Evolutionary conservation across 2,113 vertebrate species (phyloP).

Genomic region (Dromaius novaehollandiae): DNA sequence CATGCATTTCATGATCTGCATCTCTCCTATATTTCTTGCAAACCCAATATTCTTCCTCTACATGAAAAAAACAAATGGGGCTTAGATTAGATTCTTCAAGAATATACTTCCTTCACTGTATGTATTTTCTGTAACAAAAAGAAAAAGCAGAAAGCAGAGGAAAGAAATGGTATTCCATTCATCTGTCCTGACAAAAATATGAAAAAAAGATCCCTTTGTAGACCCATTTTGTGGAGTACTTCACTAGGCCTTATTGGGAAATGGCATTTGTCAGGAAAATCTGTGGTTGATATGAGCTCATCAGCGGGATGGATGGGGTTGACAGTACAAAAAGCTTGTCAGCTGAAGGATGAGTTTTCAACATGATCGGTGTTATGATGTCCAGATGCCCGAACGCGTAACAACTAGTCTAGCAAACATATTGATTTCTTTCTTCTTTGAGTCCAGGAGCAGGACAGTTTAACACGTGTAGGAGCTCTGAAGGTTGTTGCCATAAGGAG

Average conservation of each 20-base stretch:
- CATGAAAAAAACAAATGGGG: not conserved
- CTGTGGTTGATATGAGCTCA: slow-evolving; percentile 2
- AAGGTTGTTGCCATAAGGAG: not conserved
- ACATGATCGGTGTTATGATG: slow-evolving; percentile 29
- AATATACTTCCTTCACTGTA: not conserved
- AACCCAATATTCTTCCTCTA: not conserved
- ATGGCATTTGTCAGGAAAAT: slow-evolving; percentile 57
- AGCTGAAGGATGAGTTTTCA: slow-evolving; percentile 22
- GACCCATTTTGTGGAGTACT: slow-evolving; percentile 47
- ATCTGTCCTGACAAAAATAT: not conserved
- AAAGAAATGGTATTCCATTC: slow-evolving; percentile 4
- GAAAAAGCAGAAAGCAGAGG: not conserved
- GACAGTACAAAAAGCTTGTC: slow-evolving; percentile 27
- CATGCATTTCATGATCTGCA: not conserved
- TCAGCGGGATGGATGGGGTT: slow-evolving; percentile 36
- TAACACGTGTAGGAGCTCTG: not conserved
- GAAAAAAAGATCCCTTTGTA: not conserved
- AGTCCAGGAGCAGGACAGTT: not conserved
- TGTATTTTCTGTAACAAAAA: not conserved
- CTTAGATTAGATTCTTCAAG: not conserved
- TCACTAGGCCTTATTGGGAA: slow-evolving; percentile 27
- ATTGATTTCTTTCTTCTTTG: not conserved
- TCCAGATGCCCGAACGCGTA: slow-evolving; percentile 46
- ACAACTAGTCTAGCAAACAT: slow-evolving; percentile 35
- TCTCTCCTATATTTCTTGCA: not conserved